Conservation (phyloP, 2,797 vertebrate genomes). For the Percopsis omiscomaycus region DNA sequence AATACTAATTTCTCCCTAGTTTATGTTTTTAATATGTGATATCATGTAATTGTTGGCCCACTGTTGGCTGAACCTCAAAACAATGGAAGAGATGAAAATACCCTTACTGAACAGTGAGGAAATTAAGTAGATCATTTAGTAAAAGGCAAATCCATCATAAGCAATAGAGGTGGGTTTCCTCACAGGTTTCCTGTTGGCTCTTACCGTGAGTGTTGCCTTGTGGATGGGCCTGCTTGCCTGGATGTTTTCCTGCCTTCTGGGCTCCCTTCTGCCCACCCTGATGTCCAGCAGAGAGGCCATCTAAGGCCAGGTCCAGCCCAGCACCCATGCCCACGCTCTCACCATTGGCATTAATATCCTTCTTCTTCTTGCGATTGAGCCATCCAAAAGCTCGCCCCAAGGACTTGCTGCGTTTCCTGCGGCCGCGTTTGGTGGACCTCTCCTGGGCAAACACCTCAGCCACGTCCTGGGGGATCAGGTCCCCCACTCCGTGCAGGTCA, state of each 20-base stretch:
- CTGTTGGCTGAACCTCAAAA: background rate
- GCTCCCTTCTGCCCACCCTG: conserved; percentile 60
- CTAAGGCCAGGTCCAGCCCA: conserved; percentile 63
- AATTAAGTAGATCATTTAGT: background rate
- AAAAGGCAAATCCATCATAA: conserved; percentile 1
- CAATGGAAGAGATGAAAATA: background rate
- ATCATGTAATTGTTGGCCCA: background rate
- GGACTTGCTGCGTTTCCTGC: conserved; percentile 78
- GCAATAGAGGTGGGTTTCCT: conserved; percentile 2
- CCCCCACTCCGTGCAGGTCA: conserved; percentile 76
- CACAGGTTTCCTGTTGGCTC: conserved; percentile 9
- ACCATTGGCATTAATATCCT: conserved; percentile 46
- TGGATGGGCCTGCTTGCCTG: conserved; percentile 35
- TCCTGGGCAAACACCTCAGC: conserved; percentile 76
- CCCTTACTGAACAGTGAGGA: background rate
- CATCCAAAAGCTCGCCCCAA: conserved; percentile 87
- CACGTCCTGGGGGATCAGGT: conserved; percentile 78
- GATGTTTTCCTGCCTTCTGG: conserved; percentile 52
- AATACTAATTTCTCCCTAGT: background rate
- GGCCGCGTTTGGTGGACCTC: conserved; percentile 61
- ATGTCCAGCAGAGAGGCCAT: conserved; percentile 46
- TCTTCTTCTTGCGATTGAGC: conserved; percentile 84
- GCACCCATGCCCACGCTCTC: conserved; percentile 60
- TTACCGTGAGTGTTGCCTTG: conserved; percentile 65
- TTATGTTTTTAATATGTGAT: background rate